Base-by-base conservation (phyloP, 2,113 vertebrate genomes). In the Ptilonorhynchus violaceus region DNA sequence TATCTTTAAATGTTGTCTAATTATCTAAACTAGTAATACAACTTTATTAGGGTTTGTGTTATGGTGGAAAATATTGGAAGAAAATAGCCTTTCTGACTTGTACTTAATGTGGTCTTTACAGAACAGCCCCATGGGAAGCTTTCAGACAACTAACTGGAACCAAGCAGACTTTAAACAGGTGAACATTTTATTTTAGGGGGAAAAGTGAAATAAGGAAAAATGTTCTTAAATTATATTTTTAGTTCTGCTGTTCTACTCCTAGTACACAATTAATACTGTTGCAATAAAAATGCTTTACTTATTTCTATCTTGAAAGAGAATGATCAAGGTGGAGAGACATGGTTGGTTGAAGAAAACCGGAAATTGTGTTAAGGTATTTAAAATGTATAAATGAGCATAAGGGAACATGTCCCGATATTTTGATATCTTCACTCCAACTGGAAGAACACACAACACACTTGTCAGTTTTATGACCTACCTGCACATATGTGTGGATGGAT, bases 71-170 rank as follows among this genome's bases (percentile, higher is more conserved):
- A 72, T 62, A 46, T 3, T 73, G 44, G 30, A 90, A 89, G 72
- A 88, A 74, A 62, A 82, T 73, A 89, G 15, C 28, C 14, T 74
- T 87, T 95, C n/a, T 96, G 52, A 95, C 80, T 85, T 85, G 82
- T 73, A 88, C 41, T 90, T 96, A 52, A 80, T 91, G 25, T 92
- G 27, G 66, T 75, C 70, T 93, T 96, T 97, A 42, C 93, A 96
- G 80, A 92, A 95, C 93, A 79, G 84, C 72, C 60, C 84, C 89
- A 18, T 97, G 87, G 93, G 89, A 97, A 94, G 49, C 96, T 85
- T 96, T 96, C 44, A 91, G 96, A 92, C 89, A 96, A 56, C 73
- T 95, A 76, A 92, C 74, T 95, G 94, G 72, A 96, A 91, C 78
- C 30, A 96, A 96, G 81, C 72, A 96, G 80, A 85, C 68, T 81